Percentiles rank a stretch among this genome's conserved stretches.
Conservation (phyloP, 2,113 vertebrate genomes). For the Python bivittatus region DNA sequence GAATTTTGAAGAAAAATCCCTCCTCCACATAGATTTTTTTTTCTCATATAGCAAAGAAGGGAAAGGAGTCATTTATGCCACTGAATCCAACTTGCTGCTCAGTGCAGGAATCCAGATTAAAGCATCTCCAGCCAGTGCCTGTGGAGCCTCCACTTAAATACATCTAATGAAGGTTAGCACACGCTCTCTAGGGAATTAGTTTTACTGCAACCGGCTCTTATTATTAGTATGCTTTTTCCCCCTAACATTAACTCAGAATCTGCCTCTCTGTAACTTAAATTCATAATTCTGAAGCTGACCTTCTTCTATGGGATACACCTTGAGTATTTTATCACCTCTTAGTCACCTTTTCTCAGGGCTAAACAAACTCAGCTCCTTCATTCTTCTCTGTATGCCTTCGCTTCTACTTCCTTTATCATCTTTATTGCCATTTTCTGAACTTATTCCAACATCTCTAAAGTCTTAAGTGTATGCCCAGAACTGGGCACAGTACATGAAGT, state of each 20-base stretch:
- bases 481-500: background rate
- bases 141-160: background rate
- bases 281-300: background rate
- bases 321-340: background rate
- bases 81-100: no score
- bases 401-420: background rate
- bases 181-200: background rate
- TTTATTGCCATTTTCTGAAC: background rate
- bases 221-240: background rate
- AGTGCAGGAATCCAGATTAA: background rate
- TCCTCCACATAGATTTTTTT: no score
- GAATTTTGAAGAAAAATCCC: no score
- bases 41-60: no score
- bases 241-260: background rate
- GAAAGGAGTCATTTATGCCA: no score
- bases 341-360: background rate
- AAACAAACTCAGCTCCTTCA: background rate
- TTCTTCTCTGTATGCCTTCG: background rate
- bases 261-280: background rate
- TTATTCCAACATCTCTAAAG: background rate
- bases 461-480: background rate
- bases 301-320: background rate
- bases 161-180: background rate
- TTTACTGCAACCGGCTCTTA: background rate
- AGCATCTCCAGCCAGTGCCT: background rate